Conservation (phyloP, 2,888 invertebrate genomes). For the Tetropium fuscum region DNA sequence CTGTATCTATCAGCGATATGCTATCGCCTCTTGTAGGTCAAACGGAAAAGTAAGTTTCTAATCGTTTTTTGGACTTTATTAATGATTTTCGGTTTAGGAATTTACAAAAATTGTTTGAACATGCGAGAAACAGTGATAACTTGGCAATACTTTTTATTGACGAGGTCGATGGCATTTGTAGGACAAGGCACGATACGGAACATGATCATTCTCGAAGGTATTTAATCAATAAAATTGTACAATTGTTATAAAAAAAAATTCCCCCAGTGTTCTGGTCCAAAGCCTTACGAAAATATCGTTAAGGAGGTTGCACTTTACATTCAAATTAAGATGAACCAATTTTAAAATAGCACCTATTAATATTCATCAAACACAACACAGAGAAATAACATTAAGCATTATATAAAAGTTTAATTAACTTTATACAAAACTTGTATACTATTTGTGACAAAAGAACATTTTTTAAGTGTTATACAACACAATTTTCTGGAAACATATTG, state of each 20-base stretch:
- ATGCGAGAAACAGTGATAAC: constrained; percentile 52
- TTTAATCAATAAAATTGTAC: not conserved
- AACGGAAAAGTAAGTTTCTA: constrained; percentile 68
- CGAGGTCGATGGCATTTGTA: constrained; percentile 72
- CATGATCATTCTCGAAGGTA: constrained; percentile 68
- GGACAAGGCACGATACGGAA: constrained; percentile 66
- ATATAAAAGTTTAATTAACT: no score
- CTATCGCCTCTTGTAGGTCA: constrained; percentile 70
- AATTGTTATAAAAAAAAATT: not conserved
- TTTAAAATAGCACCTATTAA: no score
- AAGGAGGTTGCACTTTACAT: no score
- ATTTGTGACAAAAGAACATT: no score
- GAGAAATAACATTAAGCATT: no score
- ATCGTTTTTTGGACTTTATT: constrained; percentile 22
- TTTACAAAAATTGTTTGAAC: constrained; percentile 54
- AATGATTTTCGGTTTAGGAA: constrained; percentile 50
- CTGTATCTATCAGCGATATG: constrained; percentile 68
- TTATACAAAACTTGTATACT: no score
- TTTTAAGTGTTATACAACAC: no score
- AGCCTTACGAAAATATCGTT: no score
- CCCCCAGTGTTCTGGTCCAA: not conserved
- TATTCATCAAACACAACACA: no score
- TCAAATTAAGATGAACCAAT: no score
- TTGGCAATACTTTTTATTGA: constrained; percentile 70
- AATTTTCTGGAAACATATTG: no score